phyloP scores from a whole-genome alignment of 2,113 vertebrate genomes.

The Myrmecophaga tridactyla region DNA sequence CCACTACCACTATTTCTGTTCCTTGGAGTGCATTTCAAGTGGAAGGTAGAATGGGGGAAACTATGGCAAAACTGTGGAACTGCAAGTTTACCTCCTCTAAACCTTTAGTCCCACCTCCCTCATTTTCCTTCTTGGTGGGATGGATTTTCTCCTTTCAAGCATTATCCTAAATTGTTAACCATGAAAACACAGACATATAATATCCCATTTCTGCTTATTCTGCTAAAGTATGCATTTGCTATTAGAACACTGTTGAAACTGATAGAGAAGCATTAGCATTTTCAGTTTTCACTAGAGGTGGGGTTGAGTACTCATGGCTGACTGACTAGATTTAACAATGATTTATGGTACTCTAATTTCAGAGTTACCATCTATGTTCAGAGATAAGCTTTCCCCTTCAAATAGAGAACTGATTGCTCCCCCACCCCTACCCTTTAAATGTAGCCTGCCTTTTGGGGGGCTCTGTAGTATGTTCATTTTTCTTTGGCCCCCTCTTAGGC shows the following conservation, averaged over 20 bases:
- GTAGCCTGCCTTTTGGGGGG: background rate
- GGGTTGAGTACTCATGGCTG: background rate
- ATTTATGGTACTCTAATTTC: background rate
- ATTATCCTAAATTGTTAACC: background rate
- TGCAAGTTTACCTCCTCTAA: background rate
- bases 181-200: background rate
- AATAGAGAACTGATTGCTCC: background rate
- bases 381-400: background rate
- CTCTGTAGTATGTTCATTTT: background rate
- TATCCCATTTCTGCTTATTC: background rate
- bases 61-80: background rate
- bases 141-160: background rate
- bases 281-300: background rate
- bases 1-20: background rate
- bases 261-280: background rate
- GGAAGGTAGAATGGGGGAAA: background rate
- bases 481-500: background rate
- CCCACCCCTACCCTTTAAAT: background rate
- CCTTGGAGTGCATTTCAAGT: background rate
- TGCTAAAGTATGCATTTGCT: background rate
- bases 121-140: background rate
- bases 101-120: background rate
- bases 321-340: background rate
- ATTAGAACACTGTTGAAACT: background rate
- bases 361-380: background rate